Evolutionary conservation across 2,797 vertebrate species (phyloP).

Genomic region (Paedocypris micromegethes): DNA sequence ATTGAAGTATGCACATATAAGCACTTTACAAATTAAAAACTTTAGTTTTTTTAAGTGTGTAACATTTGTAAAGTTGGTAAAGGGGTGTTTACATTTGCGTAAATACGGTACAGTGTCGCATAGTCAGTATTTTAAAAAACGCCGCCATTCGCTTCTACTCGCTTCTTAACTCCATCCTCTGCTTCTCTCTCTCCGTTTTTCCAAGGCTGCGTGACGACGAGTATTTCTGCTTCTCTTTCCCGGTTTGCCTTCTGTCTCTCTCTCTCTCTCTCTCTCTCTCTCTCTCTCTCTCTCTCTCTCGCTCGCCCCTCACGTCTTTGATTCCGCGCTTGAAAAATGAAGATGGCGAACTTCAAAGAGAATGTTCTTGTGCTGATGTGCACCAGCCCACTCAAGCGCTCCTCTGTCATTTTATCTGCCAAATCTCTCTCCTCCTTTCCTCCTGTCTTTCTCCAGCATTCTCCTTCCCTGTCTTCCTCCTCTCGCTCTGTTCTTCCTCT

Average conservation of each 20-base stretch:
- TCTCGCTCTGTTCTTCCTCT: conserved; percentile 4
- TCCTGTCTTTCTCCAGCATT: conserved; percentile 1
- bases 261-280: conserved; percentile 33
- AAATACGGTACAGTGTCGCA: too few relatives aligned
- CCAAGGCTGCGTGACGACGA: conserved; percentile 44
- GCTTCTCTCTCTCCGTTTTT: conserved; percentile 14
- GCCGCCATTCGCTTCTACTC: conserved; percentile 23
- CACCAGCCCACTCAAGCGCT: conserved; percentile 57
- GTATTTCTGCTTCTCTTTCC: conserved; percentile 43
- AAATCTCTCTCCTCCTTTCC: conserved; percentile 30
- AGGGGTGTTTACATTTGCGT: too few relatives aligned
- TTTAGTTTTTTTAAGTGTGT: too few relatives aligned
- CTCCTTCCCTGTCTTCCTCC: conserved; percentile 7
- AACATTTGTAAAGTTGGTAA: too few relatives aligned
- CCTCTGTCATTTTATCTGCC: conserved; percentile 51
- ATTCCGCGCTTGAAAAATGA: conserved; percentile 66
- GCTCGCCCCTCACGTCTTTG: conserved; percentile 59
- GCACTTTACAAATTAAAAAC: too few relatives aligned
- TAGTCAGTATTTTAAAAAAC: not conserved
- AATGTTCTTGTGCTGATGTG: conserved; percentile 65
- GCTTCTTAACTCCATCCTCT: conserved; percentile 38
- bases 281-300: conserved; percentile 39
- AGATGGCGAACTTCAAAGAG: conserved; percentile 70
- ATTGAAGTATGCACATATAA: too few relatives aligned
- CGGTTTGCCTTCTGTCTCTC: conserved; percentile 44